Evolutionary conservation across 2,797 vertebrate species (phyloP), one percentile per base, ranked within the genome.

Genomic region (Poliocrania exsul): DNA sequence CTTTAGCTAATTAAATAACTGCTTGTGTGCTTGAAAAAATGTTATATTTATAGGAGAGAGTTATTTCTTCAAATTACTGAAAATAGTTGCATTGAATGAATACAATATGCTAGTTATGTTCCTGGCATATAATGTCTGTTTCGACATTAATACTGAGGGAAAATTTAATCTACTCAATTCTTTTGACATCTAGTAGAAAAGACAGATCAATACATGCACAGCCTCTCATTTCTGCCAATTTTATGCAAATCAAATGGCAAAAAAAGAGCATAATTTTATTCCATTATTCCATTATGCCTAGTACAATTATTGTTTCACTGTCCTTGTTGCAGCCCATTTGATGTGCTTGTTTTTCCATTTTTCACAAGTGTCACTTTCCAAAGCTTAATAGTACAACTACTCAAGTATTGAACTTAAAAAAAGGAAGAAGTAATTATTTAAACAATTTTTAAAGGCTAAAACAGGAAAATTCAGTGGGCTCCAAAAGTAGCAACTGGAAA

Each of bases 201-300:
- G 90, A 85, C 54, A 89, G 86, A 91, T 94, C 93, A 89, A 51
- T 51, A 69, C 42, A 74, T 71, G 56, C 65, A 10, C 47, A 93
- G 54, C 70, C 66, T 73, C 79, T 77, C 28, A 16, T 62, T 94
- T 95, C 94, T 92, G 65, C 42, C 88, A 87, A 67, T 95, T 89
- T 91, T 64, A 87, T 93, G 81, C 65, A 93, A 95, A 95, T 92
- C 53, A 62, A 94, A 92, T 84, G 79, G 74, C 67, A 93, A 82
- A 94, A 88, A 84, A 77, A 42, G 60, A 71, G 50, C 57, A 81
- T 46, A 5, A 77, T 95, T 94, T 89, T 74, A 77, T 88, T 86
- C 51, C 50, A 84, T 92, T 92, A 91, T 88, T 86, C 82, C 71
- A 84, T 94, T 92, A 94, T 46, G 84, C 60, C 71, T 74, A 19